Percentiles rank a stretch among this genome's conserved stretches.
phyloP scores from a whole-genome alignment of 2,888 invertebrate genomes.

The Pseudoips prasinana region DNA sequence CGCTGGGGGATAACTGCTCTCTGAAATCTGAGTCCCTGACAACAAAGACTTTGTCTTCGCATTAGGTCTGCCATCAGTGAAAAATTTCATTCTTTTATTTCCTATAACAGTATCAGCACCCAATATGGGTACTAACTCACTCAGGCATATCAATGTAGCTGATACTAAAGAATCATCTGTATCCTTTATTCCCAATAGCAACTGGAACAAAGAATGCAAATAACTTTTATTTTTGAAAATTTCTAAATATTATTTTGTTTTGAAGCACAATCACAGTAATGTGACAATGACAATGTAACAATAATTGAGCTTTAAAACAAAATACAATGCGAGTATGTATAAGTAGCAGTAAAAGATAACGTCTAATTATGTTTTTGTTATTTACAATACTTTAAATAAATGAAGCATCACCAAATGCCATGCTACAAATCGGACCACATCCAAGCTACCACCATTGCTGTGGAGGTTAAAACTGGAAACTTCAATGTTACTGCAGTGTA shows the following conservation, averaged over 20 bases:
- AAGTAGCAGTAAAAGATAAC: too few species aligned
- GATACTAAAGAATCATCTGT: constrained; percentile 91
- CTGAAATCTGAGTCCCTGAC: constrained; percentile 2
- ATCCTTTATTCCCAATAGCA: constrained; percentile 93
- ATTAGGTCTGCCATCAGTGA: constrained; percentile 93
- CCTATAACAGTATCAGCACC: constrained; percentile 94
- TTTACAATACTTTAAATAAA: too few species aligned
- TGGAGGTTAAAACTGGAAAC: too few species aligned
- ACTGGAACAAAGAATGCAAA: constrained; percentile 63
- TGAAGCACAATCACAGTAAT: neutral
- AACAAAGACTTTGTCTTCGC: constrained; percentile 41
- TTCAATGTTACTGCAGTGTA: too few species aligned
- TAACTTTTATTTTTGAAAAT: neutral
- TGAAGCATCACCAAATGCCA: too few species aligned
- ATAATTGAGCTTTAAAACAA: too few species aligned
- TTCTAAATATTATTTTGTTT: neutral
- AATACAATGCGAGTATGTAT: too few species aligned
- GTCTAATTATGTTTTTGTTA: too few species aligned
- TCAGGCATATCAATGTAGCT: constrained; percentile 89
- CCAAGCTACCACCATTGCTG: too few species aligned
- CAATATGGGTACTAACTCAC: constrained; percentile 91
- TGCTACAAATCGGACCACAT: too few species aligned
- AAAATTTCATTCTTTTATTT: constrained; percentile 89
- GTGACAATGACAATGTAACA: too few species aligned
- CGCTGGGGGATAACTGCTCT: constrained; percentile 34